Conservation (phyloP, 2,797 vertebrate genomes). For the Thalassophryne amazonica region DNA sequence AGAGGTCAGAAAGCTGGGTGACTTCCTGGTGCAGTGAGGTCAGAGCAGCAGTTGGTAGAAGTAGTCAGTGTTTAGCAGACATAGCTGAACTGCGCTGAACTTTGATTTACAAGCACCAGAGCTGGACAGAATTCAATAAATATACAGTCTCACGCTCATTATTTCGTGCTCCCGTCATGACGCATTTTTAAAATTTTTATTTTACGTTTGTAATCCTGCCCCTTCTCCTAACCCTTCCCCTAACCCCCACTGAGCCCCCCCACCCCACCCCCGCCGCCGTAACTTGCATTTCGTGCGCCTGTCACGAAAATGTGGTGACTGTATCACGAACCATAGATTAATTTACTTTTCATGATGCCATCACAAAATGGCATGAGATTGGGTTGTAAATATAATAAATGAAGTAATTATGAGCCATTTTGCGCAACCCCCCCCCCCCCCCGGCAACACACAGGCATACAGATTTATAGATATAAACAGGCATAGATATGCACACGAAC, state of each 20-base stretch:
- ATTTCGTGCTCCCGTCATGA: too few relatives aligned
- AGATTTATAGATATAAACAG: conserved; percentile 29
- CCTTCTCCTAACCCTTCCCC: too few relatives aligned
- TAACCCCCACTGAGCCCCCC: too few relatives aligned
- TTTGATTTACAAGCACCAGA: conserved; percentile 36
- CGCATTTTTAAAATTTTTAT: too few relatives aligned
- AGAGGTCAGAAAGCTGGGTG: conserved; percentile 60
- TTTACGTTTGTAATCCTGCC: too few relatives aligned
- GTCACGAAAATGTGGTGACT: too few relatives aligned
- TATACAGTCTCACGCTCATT: too few relatives aligned
- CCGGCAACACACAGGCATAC: conserved; percentile 22
- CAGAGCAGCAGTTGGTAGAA: conserved; percentile 54
- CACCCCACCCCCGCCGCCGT: too few relatives aligned
- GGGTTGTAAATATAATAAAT: conserved; percentile 66
- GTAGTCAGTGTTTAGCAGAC: conserved; percentile 38
- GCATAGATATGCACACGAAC: conserved; percentile 34
- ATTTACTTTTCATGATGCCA: too few relatives aligned
- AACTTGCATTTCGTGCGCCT: too few relatives aligned
- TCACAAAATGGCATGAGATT: too few relatives aligned
- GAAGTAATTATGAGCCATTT: conserved; percentile 70
- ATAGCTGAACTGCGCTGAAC: conserved; percentile 20
- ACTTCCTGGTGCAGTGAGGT: conserved; percentile 60
- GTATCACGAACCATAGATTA: too few relatives aligned
- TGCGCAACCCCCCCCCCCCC: conserved; percentile 42
- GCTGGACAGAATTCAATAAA: conserved; percentile 62